phyloP scores from a whole-genome alignment of 2,113 vertebrate species.

The Himantopus leucocephalus region DNA sequence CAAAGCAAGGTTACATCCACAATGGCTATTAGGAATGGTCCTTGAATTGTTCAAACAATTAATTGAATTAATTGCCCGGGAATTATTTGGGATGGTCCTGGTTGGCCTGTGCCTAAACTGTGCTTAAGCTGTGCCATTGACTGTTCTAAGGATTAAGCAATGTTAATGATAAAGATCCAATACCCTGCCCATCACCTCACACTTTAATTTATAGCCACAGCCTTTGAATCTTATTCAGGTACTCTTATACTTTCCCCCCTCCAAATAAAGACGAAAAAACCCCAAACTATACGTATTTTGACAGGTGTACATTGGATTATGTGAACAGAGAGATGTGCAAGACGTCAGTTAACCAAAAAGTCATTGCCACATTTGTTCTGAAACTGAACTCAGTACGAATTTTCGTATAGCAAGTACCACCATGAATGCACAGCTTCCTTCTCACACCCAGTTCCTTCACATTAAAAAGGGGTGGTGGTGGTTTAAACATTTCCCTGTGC shows the following conservation, averaged over 20 bases:
- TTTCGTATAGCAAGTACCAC: not conserved
- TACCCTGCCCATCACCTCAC: not conserved
- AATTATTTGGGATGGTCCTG: not conserved
- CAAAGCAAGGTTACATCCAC: not conserved
- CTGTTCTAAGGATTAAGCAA: not conserved
- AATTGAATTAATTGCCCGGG: too few species aligned
- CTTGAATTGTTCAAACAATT: not conserved
- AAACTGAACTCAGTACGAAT: not conserved
- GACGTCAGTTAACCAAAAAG: not conserved
- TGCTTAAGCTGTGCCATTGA: not conserved
- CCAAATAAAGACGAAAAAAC: not conserved
- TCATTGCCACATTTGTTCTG: not conserved
- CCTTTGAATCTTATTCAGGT: not conserved
- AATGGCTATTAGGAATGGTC: not conserved
- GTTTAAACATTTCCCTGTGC: not conserved
- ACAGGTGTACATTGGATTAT: not conserved
- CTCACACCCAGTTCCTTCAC: not conserved
- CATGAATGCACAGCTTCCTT: not conserved
- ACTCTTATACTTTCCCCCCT: not conserved
- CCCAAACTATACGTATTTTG: not conserved
- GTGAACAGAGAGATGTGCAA: not conserved
- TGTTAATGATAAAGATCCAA: not conserved
- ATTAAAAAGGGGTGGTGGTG: not conserved
- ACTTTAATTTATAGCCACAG: not conserved
- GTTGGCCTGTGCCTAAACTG: not conserved